Evolutionary conservation across 1,140 invertebrate genomes (phyloP).

Genomic region (Zeugodacus cucurbitae): DNA sequence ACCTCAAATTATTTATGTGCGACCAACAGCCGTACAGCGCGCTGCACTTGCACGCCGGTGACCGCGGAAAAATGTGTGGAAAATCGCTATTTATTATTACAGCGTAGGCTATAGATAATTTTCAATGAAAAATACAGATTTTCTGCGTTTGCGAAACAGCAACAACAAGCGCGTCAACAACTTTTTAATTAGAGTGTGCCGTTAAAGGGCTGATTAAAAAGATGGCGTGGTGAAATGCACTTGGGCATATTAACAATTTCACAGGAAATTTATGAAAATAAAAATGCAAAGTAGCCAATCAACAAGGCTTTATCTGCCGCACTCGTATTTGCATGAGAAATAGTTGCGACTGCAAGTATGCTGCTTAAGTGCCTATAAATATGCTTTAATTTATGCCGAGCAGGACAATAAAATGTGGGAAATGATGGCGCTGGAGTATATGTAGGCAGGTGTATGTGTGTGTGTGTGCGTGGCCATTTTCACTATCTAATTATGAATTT

Average conservation of each 20-base stretch:
- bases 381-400: background rate
- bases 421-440: background rate
- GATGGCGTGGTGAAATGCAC: background rate
- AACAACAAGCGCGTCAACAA: background rate
- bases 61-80: slow-evolving; percentile 28
- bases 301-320: background rate
- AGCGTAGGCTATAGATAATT: slow-evolving; percentile 8
- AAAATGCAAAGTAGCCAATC: background rate
- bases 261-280: background rate
- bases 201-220: background rate
- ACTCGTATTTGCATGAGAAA: background rate
- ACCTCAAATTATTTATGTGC: slow-evolving; percentile 24
- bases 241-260: background rate
- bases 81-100: slow-evolving; percentile 23
- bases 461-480: background rate
- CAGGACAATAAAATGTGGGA: background rate
- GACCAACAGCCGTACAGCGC: background rate
- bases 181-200: background rate
- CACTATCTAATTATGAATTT: background rate
- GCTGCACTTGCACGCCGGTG: background rate
- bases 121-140: background rate
- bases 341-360: background rate
- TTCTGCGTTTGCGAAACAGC: background rate
- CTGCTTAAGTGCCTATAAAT: background rate
- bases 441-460: background rate